phyloP scores from a whole-genome alignment of 2,888 invertebrate genomes.

The Mesopsocus fuscifrons region DNA sequence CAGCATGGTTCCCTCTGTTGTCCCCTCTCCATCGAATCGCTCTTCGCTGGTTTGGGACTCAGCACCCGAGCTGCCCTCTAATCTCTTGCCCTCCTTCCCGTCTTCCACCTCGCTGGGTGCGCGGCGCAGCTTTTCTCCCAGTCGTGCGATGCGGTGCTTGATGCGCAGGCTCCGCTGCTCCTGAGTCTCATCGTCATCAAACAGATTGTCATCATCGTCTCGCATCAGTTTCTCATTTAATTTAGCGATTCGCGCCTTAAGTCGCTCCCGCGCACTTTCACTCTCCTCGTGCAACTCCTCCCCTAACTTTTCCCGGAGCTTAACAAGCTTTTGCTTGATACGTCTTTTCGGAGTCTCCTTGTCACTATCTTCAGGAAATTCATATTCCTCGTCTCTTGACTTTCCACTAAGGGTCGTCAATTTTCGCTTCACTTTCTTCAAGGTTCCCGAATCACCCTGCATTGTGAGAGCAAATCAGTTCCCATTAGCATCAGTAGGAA shows the following conservation, averaged over 20 bases:
- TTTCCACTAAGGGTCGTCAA: conserved; percentile 1
- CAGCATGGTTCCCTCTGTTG: conserved; percentile 22
- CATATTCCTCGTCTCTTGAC: background rate
- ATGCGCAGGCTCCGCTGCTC: background rate
- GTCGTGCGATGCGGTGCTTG: background rate
- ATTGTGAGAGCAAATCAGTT: no score
- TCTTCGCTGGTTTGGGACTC: background rate
- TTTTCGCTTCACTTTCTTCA: conserved; percentile 2
- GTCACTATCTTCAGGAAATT: conserved; percentile 5
- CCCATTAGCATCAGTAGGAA: no score
- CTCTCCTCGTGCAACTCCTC: conserved; percentile 7
- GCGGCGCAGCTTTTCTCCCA: background rate
- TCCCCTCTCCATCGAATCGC: background rate
- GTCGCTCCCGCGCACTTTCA: background rate
- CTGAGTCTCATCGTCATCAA: background rate
- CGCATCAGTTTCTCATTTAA: background rate
- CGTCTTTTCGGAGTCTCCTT: background rate
- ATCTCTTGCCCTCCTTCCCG: background rate
- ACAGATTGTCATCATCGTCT: background rate
- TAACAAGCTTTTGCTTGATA: conserved; percentile 5
- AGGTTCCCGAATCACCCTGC: conserved; percentile 4
- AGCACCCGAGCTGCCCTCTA: background rate
- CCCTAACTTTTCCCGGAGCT: conserved; percentile 3
- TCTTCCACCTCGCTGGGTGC: background rate
- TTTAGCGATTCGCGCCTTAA: background rate